Conservation (phyloP, 1,140 invertebrate species). For the Hylyphantes graminicola region DNA sequence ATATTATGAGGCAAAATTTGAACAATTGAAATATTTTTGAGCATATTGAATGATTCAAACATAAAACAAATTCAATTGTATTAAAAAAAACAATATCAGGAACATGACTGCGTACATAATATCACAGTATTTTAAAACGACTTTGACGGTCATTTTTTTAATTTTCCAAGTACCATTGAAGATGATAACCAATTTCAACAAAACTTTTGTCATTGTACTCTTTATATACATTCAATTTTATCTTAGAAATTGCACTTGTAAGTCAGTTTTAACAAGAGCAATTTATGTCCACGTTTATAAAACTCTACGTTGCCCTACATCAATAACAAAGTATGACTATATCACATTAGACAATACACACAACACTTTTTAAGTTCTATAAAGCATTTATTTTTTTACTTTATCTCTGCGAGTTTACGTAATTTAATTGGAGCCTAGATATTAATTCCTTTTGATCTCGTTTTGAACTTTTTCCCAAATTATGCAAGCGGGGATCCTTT, state of each 20-base stretch:
- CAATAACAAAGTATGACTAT: constrained; percentile 40
- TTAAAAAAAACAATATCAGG: constrained; percentile 46
- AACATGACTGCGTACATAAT: constrained; percentile 55
- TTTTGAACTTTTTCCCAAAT: too few relatives aligned
- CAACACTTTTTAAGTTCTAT: constrained; percentile 43
- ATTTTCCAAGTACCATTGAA: constrained; percentile 34
- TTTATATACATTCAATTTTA: constrained; percentile 51
- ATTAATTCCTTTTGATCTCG: too few relatives aligned
- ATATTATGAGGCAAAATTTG: too few relatives aligned
- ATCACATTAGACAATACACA: constrained; percentile 44
- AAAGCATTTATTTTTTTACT: constrained; percentile 26
- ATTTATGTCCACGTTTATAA: constrained; percentile 41
- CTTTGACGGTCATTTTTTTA: constrained; percentile 38
- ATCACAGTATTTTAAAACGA: constrained; percentile 57
- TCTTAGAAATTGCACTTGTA: constrained; percentile 45
- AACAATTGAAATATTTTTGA: background rate
- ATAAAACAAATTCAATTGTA: background rate
- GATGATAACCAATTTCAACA: constrained; percentile 15
- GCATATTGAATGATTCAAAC: background rate
- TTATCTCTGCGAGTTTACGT: constrained; percentile 20
- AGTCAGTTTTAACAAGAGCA: constrained; percentile 40
- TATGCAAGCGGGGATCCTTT: too few relatives aligned
- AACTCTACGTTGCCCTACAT: constrained; percentile 40
- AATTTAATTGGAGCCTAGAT: constrained; percentile 7
- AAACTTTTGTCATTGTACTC: constrained; percentile 8